These are phyloP conservation scores for Drosophila ercepeae DNA, from an alignment of 1,140 invertebrate genomes.

Conservation along the genomic window DNA sequence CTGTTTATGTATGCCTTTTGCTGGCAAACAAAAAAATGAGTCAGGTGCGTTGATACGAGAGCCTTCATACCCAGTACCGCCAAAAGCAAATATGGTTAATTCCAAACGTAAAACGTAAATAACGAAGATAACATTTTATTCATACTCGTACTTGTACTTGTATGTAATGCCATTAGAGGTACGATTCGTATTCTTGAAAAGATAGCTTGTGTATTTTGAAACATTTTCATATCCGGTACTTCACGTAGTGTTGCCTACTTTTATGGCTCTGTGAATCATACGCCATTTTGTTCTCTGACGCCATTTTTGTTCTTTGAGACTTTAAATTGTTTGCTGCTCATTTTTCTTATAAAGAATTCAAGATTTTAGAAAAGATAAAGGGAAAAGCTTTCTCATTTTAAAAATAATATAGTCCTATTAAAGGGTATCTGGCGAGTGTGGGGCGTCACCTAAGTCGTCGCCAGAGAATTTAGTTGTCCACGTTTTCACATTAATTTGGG, in stretches of 20 bases:
- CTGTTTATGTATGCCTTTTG: slow-evolving; percentile 39
- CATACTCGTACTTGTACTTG: no score
- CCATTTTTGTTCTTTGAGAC: no score
- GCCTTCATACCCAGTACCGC: not conserved
- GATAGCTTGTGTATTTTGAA: not conserved
- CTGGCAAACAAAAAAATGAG: slow-evolving; percentile 41
- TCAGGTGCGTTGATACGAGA: slow-evolving; percentile 1
- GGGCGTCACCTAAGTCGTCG: slow-evolving; percentile 10
- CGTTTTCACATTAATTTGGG: slow-evolving; percentile 51
- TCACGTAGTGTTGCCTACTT: not conserved
- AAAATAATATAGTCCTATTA: no score
- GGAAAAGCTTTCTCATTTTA: no score
- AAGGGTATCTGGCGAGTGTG: slow-evolving; percentile 16
- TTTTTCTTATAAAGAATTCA: no score
- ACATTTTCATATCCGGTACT: not conserved
- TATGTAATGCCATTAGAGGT: no score
- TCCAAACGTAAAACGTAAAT: not conserved
- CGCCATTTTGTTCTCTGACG: not conserved
- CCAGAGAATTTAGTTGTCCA: slow-evolving; percentile 42
- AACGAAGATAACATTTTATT: no score
- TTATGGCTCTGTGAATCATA: not conserved
- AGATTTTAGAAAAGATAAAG: no score
- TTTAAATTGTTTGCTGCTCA: no score
- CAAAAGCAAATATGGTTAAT: not conserved
- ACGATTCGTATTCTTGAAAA: no score